A percentile compares a stretch with the other conserved stretches of the same genome.
phyloP scores from a whole-genome alignment of 2,888 invertebrate species.

The Poecilus cupreus region DNA sequence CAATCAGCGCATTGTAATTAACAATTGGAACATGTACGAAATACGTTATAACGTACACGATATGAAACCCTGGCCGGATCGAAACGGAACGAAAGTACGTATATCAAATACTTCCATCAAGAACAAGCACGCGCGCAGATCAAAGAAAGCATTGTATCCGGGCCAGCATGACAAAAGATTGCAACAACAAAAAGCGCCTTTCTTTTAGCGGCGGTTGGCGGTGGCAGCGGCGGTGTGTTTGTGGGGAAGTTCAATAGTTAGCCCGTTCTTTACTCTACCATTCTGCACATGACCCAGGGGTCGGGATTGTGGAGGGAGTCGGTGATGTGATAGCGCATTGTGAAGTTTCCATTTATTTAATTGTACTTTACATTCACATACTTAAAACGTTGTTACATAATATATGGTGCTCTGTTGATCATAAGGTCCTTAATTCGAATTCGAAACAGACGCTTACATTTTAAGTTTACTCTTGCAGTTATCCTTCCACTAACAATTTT shows the following conservation, averaged over 20 bases:
- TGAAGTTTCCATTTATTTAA: neutral
- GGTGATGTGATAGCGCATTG: neutral
- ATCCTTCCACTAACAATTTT: no score
- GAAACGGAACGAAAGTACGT: neutral
- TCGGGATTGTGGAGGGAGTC: neutral
- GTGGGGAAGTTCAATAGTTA: conserved; percentile 38
- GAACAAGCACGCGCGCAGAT: neutral
- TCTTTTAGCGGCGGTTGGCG: conserved; percentile 27
- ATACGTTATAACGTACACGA: neutral
- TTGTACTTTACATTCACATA: no score
- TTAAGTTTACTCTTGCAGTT: no score
- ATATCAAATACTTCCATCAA: conserved; percentile 24
- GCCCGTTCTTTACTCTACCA: conserved; percentile 1
- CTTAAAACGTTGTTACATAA: no score
- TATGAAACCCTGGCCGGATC: no score
- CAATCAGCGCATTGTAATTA: neutral
- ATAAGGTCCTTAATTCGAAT: no score
- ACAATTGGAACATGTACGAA: neutral
- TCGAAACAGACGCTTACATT: no score
- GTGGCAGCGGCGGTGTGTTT: neutral
- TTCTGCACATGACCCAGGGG: neutral
- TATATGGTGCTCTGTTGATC: no score
- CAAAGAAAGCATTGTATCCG: conserved; percentile 32
- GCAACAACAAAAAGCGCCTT: conserved; percentile 36
- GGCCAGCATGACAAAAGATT: conserved; percentile 25